Evolutionary conservation across 2,888 invertebrate genomes (phyloP), one percentile per base, ranked within the genome.

Genomic region (Lacanobia wlatinum): DNA sequence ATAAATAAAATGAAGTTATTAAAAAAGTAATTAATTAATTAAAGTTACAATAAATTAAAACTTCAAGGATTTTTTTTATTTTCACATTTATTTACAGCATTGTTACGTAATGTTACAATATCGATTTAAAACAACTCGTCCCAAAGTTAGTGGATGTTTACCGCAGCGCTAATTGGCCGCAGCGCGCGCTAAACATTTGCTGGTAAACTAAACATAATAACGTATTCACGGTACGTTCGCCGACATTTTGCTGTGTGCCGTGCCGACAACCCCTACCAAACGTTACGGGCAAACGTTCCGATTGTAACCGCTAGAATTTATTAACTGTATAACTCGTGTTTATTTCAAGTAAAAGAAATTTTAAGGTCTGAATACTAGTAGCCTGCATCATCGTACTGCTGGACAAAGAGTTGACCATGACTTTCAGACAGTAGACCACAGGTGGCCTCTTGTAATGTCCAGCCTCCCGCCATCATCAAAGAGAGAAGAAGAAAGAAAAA

Each of bases 131-230:
- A 78, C 59, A 73, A 59, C 38, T 68, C 28, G 50, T 60, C 16
- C 46, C 48, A 38, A 70, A 84, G 82, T 82, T 76, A 64, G 76
- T 63, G 60, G 28, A 78, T 85, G 81, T 82, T 84, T 78, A 82
- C 83, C 78, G 80, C 81, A 84, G 68, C 70, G 77, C 77, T 89
- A 90, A 90, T 90, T 87, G 84, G 83, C 82, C 89, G 79, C 88
- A 85, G 86, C 81, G 87, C 87, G 84, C 87, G 85, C 90, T 89
- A 90, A 90, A 91, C 87, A 91, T 90, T 90, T 88, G 87, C 85
- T 83, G 79, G 84, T 83, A 88, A 90, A 87, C 87, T 79, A 85
- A 89, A 84, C 88, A 85, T 80, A 86, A 88, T 91, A 88, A 88
- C 87, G 90, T 89, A 91, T 91, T 91, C 91, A 89, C 86, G 77